Evolutionary conservation across 2,113 vertebrate genomes (phyloP), one percentile per base, ranked within the genome.

Genomic region (Eulemur rufifrons): DNA sequence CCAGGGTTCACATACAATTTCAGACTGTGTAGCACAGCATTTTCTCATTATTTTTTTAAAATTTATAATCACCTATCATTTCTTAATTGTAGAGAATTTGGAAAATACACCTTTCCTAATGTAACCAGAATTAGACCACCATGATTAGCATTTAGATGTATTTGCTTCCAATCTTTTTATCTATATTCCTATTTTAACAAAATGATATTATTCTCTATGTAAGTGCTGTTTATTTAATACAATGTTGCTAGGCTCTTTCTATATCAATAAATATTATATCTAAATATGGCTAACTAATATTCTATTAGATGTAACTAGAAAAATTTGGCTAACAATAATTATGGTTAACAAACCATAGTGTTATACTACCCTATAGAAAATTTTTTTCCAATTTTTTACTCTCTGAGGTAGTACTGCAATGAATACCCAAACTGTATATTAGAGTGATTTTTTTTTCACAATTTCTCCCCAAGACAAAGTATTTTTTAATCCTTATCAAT

Each of bases 251-350:
- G 39, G 56, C 2, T 83, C 29, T 71, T 82, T 2, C 61, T 45
- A 0, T 80, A 88, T 5, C 10, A 91, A 69, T 86, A 90, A 89
- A 61, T 73, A 82, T 69, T 71, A 27, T 68, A 29, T 50, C 12
- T 80, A 80, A 82, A 74, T 95, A 74, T 84, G 81, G 50, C 17
- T 76, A 39, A 45, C 15, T 92, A 47, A 54, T 39, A 92, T 54
- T 87, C 45, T 13, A 66, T 9, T 76, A 56, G 21, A 42, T 86
- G 18, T 11, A 85, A 68, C 1, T 88, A 27, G 50, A 84, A 73
- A 94, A 87, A 87, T 77, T 45, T 96, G 21, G 20, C 27, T 95
- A 84, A 90, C 5, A 76, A 52, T 47, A 92, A 54, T 59, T 59
- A 95, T 21, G 42, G 45, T 66, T 78, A 91, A 71, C 13, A 84